Evolutionary conservation across 2,797 vertebrate genomes (phyloP).

Genomic region (Helicolenus hilgendorfi): DNA sequence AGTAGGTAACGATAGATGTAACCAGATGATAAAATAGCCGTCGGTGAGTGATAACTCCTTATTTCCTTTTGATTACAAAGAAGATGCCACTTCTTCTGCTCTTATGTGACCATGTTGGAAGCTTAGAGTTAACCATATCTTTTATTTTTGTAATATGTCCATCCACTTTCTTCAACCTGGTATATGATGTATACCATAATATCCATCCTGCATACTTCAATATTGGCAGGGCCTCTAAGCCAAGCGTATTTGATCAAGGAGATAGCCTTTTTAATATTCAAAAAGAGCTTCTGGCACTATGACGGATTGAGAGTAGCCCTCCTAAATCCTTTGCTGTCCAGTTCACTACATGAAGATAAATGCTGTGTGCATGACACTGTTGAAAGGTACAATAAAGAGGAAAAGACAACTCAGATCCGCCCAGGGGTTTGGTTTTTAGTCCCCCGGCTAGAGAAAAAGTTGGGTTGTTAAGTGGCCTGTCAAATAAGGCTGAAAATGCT

Average conservation of each 20-base stretch:
- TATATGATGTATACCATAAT: slow-evolving; percentile 21
- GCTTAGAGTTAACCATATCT: neutral
- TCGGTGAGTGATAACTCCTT: slow-evolving; percentile 25
- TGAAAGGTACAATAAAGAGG: slow-evolving; percentile 40
- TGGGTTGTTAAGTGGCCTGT: slow-evolving; percentile 36
- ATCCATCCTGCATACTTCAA: slow-evolving; percentile 18
- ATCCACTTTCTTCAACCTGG: neutral
- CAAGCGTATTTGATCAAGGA: slow-evolving; percentile 61
- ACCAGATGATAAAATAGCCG: slow-evolving; percentile 52
- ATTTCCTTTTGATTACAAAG: slow-evolving; percentile 13
- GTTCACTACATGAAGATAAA: slow-evolving; percentile 67
- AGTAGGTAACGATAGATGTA: slow-evolving; percentile 55
- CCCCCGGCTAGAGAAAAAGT: slow-evolving; percentile 1
- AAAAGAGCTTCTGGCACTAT: slow-evolving; percentile 64
- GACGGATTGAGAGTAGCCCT: slow-evolving; percentile 59
- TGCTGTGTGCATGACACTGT: slow-evolving; percentile 42
- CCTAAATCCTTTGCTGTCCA: slow-evolving; percentile 58
- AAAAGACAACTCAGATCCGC: slow-evolving; percentile 31
- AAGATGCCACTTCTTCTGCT: neutral
- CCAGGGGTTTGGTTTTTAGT: slow-evolving; percentile 19
- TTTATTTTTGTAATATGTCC: neutral
- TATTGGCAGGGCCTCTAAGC: slow-evolving; percentile 56
- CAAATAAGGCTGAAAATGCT: slow-evolving; percentile 42
- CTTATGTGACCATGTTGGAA: neutral
- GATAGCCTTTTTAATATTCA: slow-evolving; percentile 78